Base-by-base conservation (phyloP, 2,888 invertebrate genomes). In the Agrochola lota region DNA sequence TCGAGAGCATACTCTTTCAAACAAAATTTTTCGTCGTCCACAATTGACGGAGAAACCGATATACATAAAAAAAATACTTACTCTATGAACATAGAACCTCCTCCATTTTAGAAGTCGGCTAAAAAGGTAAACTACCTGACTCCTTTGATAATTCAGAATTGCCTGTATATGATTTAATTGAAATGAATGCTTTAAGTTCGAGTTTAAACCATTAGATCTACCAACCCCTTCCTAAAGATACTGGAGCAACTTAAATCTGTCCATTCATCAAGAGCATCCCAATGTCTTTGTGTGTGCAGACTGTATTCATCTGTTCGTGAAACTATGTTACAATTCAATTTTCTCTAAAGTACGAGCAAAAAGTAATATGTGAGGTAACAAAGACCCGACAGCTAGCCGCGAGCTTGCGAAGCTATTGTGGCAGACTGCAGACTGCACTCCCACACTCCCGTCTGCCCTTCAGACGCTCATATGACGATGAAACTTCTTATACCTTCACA, bases 281-380 rank as follows among this genome's bases (percentile, higher is more conserved):
- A n/a, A 66, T 60, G 76, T 76, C 63, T 57, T 75, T 71, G 71
- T 79, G 78, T 81, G 71, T 74, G 74, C 78, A 83, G 81, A 80
- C 77, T 67, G 75, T 55, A 83, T 74, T 88, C 79, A 84, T 84
- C 66, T 84, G 66, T 83, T 81, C 78, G 77, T 64, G 64, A 80
- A 87, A 85, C 77, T 79, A 79, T 80, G 75, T 74, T 83, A 85
- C 84, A 43, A 91, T 88, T 88, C 85, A 90, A 91, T 92, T 91
- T 91, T 85, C 89, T 90, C 80, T 78, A 71, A 85, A 83, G 82
- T 69, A 78, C n/a, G 76, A 80, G 85, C 74, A 77, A 78, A 91
- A 91, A 91, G 89, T 90, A 92, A 91, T 91, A 91, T 91, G 90
- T 89, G 89, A 90, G 87, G 86, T 88, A 90, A 92, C 92, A 92